A percentile compares a stretch with the other conserved stretches of the same genome.
Evolutionary conservation across 2,113 vertebrate species (phyloP).

Genomic region (Tiliqua scincoides): DNA sequence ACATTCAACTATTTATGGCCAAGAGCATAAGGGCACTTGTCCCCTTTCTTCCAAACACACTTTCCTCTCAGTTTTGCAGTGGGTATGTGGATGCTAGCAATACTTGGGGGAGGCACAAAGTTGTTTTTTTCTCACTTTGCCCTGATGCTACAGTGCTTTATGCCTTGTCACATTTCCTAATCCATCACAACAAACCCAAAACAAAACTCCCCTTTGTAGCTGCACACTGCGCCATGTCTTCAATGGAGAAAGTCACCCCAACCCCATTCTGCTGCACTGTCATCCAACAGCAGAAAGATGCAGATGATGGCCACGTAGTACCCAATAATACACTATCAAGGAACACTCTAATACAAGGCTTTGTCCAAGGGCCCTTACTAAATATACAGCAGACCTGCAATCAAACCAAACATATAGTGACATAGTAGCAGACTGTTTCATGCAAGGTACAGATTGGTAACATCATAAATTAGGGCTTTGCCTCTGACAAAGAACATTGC

Average conservation of each 20-base stretch:
- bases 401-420: neutral
- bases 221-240: neutral
- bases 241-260: neutral
- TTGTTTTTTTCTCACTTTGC: neutral
- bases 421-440: neutral
- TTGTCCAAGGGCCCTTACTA: too few species aligned
- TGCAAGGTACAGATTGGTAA: too few species aligned
- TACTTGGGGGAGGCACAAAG: neutral
- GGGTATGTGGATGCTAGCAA: neutral
- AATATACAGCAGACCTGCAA: neutral
- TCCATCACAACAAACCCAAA: neutral
- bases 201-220: neutral
- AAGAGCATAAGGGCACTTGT: neutral
- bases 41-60: neutral
- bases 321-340: too few species aligned
- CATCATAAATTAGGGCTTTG: neutral
- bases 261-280: too few species aligned
- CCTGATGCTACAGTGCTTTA: neutral
- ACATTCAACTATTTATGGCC: neutral
- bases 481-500: conserved; percentile 2
- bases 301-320: too few species aligned
- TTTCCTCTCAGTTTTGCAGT: neutral
- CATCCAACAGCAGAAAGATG: too few species aligned
- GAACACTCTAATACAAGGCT: too few species aligned
- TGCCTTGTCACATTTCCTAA: neutral